A percentile compares a stretch with the other conserved stretches of the same genome.
phyloP scores from a whole-genome alignment of 2,797 vertebrate genomes.

The Lacerta bilineata region DNA sequence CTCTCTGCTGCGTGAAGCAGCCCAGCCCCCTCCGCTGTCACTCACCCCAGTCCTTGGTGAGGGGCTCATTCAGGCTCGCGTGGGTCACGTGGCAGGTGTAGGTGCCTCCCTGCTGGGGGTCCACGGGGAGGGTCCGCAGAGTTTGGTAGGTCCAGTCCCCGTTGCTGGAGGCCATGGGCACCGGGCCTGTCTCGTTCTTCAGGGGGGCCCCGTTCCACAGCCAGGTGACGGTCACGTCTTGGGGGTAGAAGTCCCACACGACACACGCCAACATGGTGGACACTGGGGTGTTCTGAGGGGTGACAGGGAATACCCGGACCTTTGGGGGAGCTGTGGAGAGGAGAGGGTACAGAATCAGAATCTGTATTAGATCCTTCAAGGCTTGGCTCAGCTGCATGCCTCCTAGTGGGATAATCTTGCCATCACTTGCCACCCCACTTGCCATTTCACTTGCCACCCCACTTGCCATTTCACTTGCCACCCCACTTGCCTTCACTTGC shows the following conservation, averaged over 20 bases:
- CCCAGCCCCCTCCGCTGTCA: neutral
- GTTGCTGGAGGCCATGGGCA: neutral
- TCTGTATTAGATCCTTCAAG: neutral
- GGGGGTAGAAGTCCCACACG: slow-evolving; percentile 24
- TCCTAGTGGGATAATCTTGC: neutral
- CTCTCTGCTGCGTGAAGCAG: neutral
- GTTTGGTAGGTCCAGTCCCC: slow-evolving; percentile 59
- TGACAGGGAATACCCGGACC: neutral
- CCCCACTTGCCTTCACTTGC: too few species aligned
- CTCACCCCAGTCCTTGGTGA: slow-evolving; percentile 38
- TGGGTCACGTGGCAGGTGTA: slow-evolving; percentile 54
- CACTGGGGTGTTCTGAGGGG: neutral
- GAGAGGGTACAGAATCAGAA: neutral
- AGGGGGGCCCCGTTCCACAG: neutral
- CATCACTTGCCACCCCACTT: neutral
- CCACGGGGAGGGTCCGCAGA: slow-evolving; percentile 33
- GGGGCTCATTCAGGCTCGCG: neutral
- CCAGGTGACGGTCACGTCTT: neutral
- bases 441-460: too few species aligned
- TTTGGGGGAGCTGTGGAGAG: neutral
- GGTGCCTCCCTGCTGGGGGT: slow-evolving; percentile 22
- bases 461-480: too few species aligned
- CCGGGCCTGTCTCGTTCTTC: neutral
- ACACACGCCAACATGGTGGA: slow-evolving; percentile 19
- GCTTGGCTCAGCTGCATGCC: neutral